A percentile compares a stretch with the other conserved stretches of the same genome.
phyloP scores from a whole-genome alignment of 2,888 invertebrate species.

The Dioctria rufipes region DNA sequence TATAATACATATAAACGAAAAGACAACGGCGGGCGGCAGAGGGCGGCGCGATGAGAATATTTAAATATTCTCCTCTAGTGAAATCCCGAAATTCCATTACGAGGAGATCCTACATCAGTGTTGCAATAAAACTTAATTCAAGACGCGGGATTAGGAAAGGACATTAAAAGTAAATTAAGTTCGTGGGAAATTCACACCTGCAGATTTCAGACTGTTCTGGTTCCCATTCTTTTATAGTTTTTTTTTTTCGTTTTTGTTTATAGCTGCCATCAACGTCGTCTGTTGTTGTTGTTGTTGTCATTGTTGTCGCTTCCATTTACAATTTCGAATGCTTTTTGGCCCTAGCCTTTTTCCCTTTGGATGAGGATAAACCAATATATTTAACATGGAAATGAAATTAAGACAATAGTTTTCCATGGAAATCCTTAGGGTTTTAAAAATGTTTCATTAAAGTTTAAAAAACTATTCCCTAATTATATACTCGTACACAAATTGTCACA shows the following conservation, averaged over 20 bases:
- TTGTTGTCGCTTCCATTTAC: background rate
- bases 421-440: background rate
- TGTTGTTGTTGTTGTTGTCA: too few relatives aligned
- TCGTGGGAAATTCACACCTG: constrained; percentile 56
- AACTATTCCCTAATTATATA: too few relatives aligned
- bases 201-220: background rate
- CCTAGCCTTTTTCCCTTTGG: background rate
- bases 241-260: background rate
- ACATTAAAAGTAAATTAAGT: constrained; percentile 58
- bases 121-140: constrained; percentile 57
- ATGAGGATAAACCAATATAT: background rate
- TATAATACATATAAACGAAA: background rate
- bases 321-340: background rate
- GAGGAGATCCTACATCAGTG: constrained; percentile 17
- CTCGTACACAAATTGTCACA: too few relatives aligned
- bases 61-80: constrained; percentile 20
- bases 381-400: background rate
- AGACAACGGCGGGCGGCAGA: background rate
- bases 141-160: constrained; percentile 32
- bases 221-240: background rate
- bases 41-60: background rate
- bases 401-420: background rate
- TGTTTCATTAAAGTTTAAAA: too few relatives aligned
- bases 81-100: constrained; percentile 57
- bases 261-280: background rate